These are phyloP conservation scores for Heterotilapia buettikoferi DNA, from an alignment of 2,113 vertebrate genomes.

Conservation along the genomic window DNA sequence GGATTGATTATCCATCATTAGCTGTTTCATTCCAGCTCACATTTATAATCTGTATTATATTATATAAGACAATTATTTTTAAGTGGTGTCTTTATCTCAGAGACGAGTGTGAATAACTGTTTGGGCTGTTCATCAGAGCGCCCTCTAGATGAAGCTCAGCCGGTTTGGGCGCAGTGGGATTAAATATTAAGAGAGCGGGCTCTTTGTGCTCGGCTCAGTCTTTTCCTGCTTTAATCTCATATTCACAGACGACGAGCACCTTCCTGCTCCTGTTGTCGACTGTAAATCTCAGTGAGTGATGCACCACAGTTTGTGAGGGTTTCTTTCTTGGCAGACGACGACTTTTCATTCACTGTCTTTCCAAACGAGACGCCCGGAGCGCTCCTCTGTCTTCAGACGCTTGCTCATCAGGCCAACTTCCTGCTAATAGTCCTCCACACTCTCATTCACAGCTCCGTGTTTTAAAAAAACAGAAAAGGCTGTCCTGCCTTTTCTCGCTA, in stretches of 20 bases:
- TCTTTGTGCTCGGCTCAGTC: background rate
- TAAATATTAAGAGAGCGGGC: background rate
- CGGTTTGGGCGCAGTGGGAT: background rate
- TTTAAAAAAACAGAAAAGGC: background rate
- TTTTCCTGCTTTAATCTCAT: background rate
- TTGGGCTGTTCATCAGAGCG: background rate
- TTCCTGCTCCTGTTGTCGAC: background rate
- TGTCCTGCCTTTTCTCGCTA: background rate
- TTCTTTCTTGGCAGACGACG: conserved; percentile 24
- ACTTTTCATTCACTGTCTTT: conserved; percentile 39
- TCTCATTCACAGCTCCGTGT: conserved; percentile 27
- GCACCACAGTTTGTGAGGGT: background rate
- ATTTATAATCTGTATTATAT: background rate
- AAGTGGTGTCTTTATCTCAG: background rate
- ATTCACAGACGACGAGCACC: background rate
- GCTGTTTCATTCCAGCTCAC: background rate
- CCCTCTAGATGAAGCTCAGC: background rate
- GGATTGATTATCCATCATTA: background rate
- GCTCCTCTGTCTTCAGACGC: conserved; percentile 32
- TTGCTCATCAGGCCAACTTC: conserved; percentile 57
- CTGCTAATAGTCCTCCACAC: conserved; percentile 9
- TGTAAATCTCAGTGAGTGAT: background rate
- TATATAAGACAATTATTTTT: background rate
- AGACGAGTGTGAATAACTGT: background rate
- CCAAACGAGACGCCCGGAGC: conserved; percentile 35